Conservation (phyloP, 2,797 vertebrate genomes). For the Fundulus diaphanus region DNA sequence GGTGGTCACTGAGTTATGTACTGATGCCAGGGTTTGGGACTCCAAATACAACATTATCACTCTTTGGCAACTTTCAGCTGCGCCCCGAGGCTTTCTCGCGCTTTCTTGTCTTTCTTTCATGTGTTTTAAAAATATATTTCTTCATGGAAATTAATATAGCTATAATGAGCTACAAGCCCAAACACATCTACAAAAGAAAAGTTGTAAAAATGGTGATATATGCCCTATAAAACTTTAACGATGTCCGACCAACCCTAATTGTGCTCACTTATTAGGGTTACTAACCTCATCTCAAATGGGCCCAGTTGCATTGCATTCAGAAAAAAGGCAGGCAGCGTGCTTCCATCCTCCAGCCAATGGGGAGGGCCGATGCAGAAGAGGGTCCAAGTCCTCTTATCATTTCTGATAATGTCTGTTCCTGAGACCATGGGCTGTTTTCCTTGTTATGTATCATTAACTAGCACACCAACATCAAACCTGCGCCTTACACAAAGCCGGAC, state of each 20-base stretch:
- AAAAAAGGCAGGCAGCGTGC: slow-evolving; percentile 34
- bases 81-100: neutral
- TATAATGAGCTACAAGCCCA: neutral
- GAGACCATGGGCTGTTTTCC: slow-evolving; percentile 57
- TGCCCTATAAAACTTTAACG: slow-evolving; percentile 59
- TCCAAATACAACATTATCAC: neutral
- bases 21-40: neutral
- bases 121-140: neutral
- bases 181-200: slow-evolving; percentile 20
- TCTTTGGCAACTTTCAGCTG: neutral
- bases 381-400: slow-evolving; percentile 61
- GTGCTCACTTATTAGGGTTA: slow-evolving; percentile 40
- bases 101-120: neutral
- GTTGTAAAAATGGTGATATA: slow-evolving; percentile 19
- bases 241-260: slow-evolving; percentile 55
- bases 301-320: slow-evolving; percentile 36
- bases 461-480: slow-evolving; percentile 30
- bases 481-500: slow-evolving; percentile 27
- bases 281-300: slow-evolving; percentile 26
- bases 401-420: slow-evolving; percentile 57
- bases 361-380: slow-evolving; percentile 31
- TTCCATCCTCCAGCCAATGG: slow-evolving; percentile 24
- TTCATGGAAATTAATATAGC: neutral
- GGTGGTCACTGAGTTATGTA: neutral
- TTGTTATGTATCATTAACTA: slow-evolving; percentile 78